phyloP scores from a whole-genome alignment of 1,140 invertebrate species.

The Plodia interpunctella region DNA sequence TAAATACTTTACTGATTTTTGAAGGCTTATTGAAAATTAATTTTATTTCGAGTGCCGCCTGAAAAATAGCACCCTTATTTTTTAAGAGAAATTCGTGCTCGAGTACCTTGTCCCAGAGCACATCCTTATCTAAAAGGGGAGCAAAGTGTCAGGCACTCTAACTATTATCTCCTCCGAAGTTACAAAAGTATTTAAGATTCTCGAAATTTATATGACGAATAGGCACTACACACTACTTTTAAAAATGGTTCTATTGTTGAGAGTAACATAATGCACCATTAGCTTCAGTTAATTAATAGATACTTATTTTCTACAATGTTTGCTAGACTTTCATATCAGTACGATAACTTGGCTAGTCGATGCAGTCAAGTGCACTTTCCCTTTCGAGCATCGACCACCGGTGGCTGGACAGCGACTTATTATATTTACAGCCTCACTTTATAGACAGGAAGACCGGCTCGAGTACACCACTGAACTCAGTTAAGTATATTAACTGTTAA shows the following conservation, averaged over 20 bases:
- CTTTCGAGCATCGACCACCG: conserved; percentile 33
- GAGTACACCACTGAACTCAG: background rate
- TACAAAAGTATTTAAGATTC: background rate
- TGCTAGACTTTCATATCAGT: conserved; percentile 1
- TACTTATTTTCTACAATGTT: conserved; percentile 4
- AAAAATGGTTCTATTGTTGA: too few relatives aligned
- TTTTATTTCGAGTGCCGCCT: background rate
- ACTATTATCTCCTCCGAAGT: conserved; percentile 14
- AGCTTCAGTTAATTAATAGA: background rate
- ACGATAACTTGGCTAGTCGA: background rate
- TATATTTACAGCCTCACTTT: conserved; percentile 17
- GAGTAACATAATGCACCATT: background rate
- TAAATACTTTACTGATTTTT: conserved; percentile 10
- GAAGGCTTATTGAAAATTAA: background rate
- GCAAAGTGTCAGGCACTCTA: conserved; percentile 30
- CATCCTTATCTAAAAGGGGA: conserved; percentile 27
- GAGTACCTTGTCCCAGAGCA: conserved; percentile 40
- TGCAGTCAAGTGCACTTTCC: conserved; percentile 46
- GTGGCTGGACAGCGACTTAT: conserved; percentile 15
- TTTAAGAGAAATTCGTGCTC: conserved; percentile 48
- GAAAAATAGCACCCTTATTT: conserved; percentile 10
- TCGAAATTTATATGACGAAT: background rate
- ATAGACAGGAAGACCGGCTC: conserved; percentile 14
- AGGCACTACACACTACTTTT: background rate
- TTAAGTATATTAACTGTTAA: too few relatives aligned